Evolutionary conservation across 2,113 vertebrate species (phyloP).

Genomic region (Caretta caretta): DNA sequence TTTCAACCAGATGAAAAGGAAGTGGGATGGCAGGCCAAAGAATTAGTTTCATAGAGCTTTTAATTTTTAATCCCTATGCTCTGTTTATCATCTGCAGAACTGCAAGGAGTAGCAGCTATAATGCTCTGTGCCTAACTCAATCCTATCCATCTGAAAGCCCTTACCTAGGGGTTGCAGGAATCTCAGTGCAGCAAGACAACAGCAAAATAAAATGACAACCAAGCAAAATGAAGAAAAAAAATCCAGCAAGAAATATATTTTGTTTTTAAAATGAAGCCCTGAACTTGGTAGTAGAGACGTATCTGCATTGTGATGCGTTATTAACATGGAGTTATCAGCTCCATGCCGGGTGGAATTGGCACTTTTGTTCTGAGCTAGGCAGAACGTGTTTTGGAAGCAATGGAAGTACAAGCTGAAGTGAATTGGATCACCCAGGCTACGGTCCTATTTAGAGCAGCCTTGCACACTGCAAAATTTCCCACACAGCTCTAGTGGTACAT

Average conservation of each 20-base stretch:
- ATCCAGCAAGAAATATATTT: not conserved
- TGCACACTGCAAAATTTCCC: not conserved
- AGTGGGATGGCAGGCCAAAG: not conserved
- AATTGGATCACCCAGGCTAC: not conserved
- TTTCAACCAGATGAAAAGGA: not conserved
- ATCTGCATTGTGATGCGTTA: not conserved
- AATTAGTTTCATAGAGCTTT: constrained; percentile 1
- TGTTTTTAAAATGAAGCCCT: not conserved
- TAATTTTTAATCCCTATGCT: not conserved
- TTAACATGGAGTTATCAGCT: not conserved
- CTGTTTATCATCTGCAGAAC: not conserved
- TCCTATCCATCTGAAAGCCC: not conserved
- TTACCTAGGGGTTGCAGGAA: not conserved
- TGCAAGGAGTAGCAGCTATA: not conserved
- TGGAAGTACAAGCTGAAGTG: not conserved
- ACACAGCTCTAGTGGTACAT: not conserved
- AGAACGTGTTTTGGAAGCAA: not conserved
- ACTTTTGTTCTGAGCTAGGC: not conserved
- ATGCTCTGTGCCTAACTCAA: not conserved
- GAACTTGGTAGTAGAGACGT: not conserved
- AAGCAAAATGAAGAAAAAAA: not conserved
- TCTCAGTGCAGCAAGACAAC: not conserved
- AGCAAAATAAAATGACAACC: not conserved
- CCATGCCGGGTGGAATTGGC: not conserved
- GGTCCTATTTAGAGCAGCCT: not conserved